Conservation (phyloP, 1,140 invertebrate species). For the Philopotamus ludificatus region DNA sequence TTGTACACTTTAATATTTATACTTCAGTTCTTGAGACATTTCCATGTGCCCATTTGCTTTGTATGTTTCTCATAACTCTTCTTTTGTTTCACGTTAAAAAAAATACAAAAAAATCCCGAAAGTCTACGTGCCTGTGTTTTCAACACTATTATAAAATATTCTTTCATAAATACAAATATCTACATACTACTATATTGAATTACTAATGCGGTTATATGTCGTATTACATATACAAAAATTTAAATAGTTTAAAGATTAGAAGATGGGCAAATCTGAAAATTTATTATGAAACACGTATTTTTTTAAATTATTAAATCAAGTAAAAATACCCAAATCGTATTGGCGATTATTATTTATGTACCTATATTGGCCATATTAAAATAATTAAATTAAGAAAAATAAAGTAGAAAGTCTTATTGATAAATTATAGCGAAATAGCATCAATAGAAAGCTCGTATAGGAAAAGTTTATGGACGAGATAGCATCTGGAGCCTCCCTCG, state of each 20-base stretch:
- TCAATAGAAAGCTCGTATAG: neutral
- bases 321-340: too few species aligned
- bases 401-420: neutral
- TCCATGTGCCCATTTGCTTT: neutral
- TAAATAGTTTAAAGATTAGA: neutral
- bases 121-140: too few species aligned
- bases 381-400: neutral
- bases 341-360: too few species aligned
- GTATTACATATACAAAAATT: neutral
- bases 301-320: neutral
- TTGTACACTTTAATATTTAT: neutral
- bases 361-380: neutral
- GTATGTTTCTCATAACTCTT: neutral
- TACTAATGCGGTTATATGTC: neutral
- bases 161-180: neutral
- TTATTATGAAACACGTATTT: neutral
- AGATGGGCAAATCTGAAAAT: neutral
- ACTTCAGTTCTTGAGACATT: neutral
- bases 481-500: conserved; percentile 8
- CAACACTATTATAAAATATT: too few species aligned
- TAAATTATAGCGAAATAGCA: neutral
- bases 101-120: neutral
- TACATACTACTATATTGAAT: neutral
- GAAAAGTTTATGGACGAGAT: conserved; percentile 8
- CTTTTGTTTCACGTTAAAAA: neutral